Conservation (phyloP, 2,888 invertebrate species). For the Cheilosia impressa region DNA sequence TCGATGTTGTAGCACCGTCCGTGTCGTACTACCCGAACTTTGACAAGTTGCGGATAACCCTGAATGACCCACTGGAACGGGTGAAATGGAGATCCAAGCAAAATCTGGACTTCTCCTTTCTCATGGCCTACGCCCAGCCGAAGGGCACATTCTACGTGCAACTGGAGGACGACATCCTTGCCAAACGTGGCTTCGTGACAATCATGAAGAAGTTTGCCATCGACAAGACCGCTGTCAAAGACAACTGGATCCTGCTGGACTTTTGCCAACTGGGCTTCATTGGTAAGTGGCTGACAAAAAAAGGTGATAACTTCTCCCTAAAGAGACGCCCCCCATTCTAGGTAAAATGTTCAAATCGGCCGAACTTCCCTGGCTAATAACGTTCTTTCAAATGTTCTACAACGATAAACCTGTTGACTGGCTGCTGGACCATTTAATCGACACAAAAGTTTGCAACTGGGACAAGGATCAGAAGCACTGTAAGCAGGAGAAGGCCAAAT, state of each 20-base stretch:
- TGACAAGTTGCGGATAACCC: conserved; percentile 89
- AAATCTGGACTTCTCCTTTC: conserved; percentile 95
- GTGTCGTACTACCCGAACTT: conserved; percentile 94
- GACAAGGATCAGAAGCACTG: conserved; percentile 94
- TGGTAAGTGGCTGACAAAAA: conserved; percentile 84
- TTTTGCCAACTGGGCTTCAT: conserved; percentile 98
- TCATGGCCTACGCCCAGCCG: conserved; percentile 96
- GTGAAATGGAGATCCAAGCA: conserved; percentile 97
- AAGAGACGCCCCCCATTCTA: conserved; percentile 78
- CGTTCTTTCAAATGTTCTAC: conserved; percentile 97
- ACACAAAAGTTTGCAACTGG: conserved; percentile 94
- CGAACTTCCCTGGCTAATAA: conserved; percentile 93
- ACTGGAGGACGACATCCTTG: conserved; percentile 96
- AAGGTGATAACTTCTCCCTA: conserved; percentile 13
- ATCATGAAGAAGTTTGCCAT: conserved; percentile 93
- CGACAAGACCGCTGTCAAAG: conserved; percentile 88
- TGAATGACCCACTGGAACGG: conserved; percentile 94
- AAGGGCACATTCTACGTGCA: conserved; percentile 95
- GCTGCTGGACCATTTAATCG: conserved; percentile 95
- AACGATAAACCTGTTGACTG: conserved; percentile 98
- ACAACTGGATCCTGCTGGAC: conserved; percentile 94
- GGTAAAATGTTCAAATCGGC: conserved; percentile 95
- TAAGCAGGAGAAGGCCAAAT: conserved; percentile 88
- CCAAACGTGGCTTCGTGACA: conserved; percentile 92
- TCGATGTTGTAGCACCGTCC: conserved; percentile 95